A percentile compares a stretch with the other conserved stretches of the same genome.
These are phyloP conservation scores for Pogonocichla stellata DNA, from an alignment of 2,113 vertebrate species.

Conservation along the genomic window DNA sequence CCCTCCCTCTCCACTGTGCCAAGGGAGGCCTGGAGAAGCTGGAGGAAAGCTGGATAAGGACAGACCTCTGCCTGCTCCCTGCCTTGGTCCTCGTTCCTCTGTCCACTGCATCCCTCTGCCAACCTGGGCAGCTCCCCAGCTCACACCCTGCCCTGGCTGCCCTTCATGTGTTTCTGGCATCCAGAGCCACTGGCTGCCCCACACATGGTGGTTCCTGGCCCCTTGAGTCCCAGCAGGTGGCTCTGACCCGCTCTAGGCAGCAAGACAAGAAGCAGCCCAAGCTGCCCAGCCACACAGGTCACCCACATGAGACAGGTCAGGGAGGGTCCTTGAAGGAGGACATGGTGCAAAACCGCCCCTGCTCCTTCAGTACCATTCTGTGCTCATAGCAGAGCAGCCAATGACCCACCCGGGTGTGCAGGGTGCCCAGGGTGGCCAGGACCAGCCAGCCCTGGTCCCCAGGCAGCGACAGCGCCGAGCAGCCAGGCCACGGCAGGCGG, in stretches of 20 bases:
- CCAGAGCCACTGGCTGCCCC: not conserved
- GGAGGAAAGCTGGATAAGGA: not conserved
- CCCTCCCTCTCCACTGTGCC: accelerated
- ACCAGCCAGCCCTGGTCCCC: not conserved
- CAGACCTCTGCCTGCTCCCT: not conserved
- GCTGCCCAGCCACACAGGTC: not conserved
- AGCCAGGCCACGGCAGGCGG: not conserved
- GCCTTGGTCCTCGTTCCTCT: accelerated
- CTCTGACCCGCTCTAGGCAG: accelerated
- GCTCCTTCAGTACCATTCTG: not conserved
- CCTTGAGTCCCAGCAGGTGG: not conserved
- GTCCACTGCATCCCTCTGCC: not conserved
- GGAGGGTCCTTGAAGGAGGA: not conserved
- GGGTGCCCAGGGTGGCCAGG: not conserved
- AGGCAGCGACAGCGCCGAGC: not conserved
- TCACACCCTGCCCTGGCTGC: not conserved
- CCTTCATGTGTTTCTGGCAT: not conserved
- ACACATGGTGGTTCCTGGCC: accelerated
- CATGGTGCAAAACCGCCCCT: accelerated
- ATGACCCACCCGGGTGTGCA: not conserved
- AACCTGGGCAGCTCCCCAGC: not conserved
- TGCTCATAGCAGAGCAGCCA: accelerated
- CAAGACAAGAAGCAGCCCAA: not conserved
- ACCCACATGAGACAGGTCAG: not conserved
- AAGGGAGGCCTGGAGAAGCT: not conserved